Evolutionary conservation across 2,113 vertebrate species (phyloP).

Genomic region (Pachypanchax playfairii): DNA sequence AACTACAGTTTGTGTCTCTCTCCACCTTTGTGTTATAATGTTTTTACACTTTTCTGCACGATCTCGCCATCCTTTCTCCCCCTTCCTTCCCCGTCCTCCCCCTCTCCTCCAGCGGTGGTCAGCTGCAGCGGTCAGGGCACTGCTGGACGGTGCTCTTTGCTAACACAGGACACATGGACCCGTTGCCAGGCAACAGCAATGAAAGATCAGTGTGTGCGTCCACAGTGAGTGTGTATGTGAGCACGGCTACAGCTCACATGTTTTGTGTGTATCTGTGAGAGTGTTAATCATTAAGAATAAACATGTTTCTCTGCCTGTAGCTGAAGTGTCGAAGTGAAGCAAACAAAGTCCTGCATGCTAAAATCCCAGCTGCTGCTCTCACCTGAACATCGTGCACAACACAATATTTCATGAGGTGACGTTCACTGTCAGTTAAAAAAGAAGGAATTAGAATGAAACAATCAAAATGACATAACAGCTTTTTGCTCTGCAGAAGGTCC

Average conservation of each 20-base stretch:
- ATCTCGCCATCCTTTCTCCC: too few species aligned
- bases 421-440: too few species aligned
- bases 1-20: slow-evolving; percentile 19
- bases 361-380: slow-evolving; percentile 19
- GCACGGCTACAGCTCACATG: slow-evolving; percentile 28
- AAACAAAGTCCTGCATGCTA: slow-evolving; percentile 60
- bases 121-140: slow-evolving; percentile 77
- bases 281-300: slow-evolving; percentile 76
- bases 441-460: too few species aligned
- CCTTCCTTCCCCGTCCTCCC: neutral
- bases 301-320: slow-evolving; percentile 58
- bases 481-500: too few species aligned
- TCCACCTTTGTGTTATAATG: neutral
- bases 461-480: too few species aligned
- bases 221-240: slow-evolving; percentile 30
- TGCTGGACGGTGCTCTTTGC: slow-evolving; percentile 76
- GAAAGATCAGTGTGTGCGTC: slow-evolving; percentile 72
- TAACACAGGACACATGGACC: slow-evolving; percentile 78
- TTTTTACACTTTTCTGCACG: slow-evolving; percentile 1
- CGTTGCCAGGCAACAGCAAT: slow-evolving; percentile 84
- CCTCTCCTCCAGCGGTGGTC: slow-evolving; percentile 70
- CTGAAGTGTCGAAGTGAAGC: slow-evolving; percentile 32
- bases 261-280: slow-evolving; percentile 55
- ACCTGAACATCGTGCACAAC: neutral
- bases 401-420: slow-evolving; percentile 15